phyloP scores from a whole-genome alignment of 2,888 invertebrate species.

The Lasioglossum figueresi region DNA sequence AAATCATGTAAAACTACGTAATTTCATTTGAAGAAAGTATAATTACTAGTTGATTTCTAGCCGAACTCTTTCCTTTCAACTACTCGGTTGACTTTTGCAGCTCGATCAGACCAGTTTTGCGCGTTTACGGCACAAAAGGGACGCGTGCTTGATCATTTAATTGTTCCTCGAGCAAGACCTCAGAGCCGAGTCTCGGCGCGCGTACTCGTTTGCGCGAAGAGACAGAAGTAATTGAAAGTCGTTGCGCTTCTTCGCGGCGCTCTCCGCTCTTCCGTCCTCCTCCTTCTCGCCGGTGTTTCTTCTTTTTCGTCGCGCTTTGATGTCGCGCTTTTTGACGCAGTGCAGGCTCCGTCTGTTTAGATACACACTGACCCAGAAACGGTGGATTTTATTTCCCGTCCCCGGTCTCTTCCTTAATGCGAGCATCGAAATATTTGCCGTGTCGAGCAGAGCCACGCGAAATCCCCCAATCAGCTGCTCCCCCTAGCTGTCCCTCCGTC shows the following conservation, averaged over 20 bases:
- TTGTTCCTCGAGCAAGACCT: conserved; percentile 27
- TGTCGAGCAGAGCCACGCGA: conserved; percentile 31
- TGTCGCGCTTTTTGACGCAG: conserved; percentile 51
- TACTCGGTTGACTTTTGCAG: background rate
- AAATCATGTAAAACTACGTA: background rate
- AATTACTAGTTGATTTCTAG: background rate
- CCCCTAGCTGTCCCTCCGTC: background rate
- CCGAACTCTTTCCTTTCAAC: background rate
- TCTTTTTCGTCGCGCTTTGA: conserved; percentile 40
- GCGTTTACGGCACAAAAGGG: background rate
- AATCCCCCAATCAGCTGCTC: conserved; percentile 31
- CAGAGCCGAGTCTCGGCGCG: background rate
- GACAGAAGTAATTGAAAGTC: conserved; percentile 41
- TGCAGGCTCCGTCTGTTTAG: conserved; percentile 59
- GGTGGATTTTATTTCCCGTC: conserved; percentile 57
- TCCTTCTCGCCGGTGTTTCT: conserved; percentile 6
- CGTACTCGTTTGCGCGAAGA: conserved; percentile 7
- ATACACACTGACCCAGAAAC: conserved; percentile 64
- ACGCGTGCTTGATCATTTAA: conserved; percentile 32
- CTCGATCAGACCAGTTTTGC: background rate
- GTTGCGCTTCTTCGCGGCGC: conserved; percentile 6
- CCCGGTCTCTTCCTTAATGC: conserved; percentile 41
- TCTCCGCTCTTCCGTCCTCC: background rate
- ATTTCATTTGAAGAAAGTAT: background rate
- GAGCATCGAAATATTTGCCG: conserved; percentile 62